These are phyloP conservation scores for Trinorchestia longiramus DNA, from an alignment of 1,140 invertebrate species.

Conservation along the genomic window DNA sequence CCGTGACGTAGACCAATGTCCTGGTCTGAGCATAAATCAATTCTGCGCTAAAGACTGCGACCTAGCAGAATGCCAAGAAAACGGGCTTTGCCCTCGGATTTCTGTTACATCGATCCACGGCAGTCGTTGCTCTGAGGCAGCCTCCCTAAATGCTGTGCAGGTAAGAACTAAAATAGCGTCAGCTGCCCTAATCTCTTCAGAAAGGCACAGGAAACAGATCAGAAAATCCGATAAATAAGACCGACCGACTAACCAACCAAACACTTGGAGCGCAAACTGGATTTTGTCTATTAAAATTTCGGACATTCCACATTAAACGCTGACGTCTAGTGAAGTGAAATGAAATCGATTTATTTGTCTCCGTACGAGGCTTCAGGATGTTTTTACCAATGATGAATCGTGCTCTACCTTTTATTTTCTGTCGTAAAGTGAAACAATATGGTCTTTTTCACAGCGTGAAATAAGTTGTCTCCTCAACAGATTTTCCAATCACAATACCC, in stretches of 20 bases:
- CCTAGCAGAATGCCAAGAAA: background rate
- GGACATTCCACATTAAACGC: background rate
- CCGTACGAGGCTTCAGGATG: background rate
- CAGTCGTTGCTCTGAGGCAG: conserved; percentile 17
- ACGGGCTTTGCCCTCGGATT: background rate
- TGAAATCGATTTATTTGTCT: background rate
- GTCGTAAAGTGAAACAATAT: no score
- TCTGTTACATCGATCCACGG: conserved; percentile 35
- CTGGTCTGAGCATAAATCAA: background rate
- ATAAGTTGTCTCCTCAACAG: no score
- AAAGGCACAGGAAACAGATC: conserved; percentile 20
- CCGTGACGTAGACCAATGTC: background rate
- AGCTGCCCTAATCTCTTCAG: conserved; percentile 17
- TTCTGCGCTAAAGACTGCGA: background rate
- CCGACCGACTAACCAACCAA: background rate
- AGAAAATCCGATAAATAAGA: conserved; percentile 25
- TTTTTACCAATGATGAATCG: background rate
- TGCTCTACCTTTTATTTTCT: no score
- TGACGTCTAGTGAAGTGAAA: background rate
- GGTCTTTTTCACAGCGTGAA: no score
- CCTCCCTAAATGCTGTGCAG: conserved; percentile 47
- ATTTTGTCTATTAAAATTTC: background rate
- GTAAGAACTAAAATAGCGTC: conserved; percentile 36
- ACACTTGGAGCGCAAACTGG: background rate
- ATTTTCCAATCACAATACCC: no score